Base-by-base conservation (phyloP, 2,797 vertebrate genomes). In the Phrynocephalus guinanensis region DNA sequence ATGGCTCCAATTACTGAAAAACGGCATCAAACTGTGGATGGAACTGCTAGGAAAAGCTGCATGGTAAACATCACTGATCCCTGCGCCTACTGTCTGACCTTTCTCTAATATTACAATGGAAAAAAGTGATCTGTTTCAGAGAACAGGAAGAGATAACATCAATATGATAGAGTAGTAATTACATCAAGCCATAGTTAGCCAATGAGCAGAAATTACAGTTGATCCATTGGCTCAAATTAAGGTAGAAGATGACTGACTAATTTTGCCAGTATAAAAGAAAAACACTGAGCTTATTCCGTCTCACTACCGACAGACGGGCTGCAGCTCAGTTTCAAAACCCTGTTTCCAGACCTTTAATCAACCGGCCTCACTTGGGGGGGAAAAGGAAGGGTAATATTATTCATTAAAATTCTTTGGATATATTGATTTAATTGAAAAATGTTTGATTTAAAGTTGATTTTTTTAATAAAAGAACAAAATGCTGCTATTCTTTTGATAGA, bases 141-240 rank as follows among this genome's bases (percentile, higher is more conserved):
- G 92, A 86, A 89, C 92, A 89, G 91, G 94, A 63, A 22, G 90
- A 95, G 96, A 97, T 96, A 96, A 95, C 91, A 97, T 97, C 96
- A 95, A 93, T 89, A 72, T 91, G 89, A 95, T 92, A 91, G 91
- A 95, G 94, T 90, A 90, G 95, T 95, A 97, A 97, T 97, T 96
- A 95, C 78, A 83, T 86, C 71, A 95, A 97, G 95, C 95, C 92
- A 89, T 92, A 86, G 92, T 94, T 87, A 89, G 91, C 95, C 93
- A 93, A 82, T 92, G 91, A 90, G 82, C 92, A 91, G 95, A 95
- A 93, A 92, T 95, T 95, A 92, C 93, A 92, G 91, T 94, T 97
- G 94, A 97, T 97, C 96, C 96, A 89, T 52, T 90, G 94, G 95
- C 93, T 97, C 97, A 97, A 90, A 52, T 87, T 92, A 92, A 92